Evolutionary conservation across 2,888 invertebrate species (phyloP).

Genomic region (Hemistola chrysoprasaria): DNA sequence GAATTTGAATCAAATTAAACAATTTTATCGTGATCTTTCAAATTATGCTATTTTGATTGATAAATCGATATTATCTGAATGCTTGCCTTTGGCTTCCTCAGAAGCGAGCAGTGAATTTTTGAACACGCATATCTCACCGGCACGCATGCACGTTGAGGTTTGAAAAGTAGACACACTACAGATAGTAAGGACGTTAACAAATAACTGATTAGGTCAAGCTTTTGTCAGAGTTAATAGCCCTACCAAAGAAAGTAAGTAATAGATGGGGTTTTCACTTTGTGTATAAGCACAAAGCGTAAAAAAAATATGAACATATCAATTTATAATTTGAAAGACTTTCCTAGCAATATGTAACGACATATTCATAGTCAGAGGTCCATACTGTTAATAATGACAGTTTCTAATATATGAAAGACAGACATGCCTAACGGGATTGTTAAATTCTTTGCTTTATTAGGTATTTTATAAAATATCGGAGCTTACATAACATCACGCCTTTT

Average conservation of each 20-base stretch:
- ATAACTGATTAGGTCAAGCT: no score
- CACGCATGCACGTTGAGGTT: slow-evolving; percentile 65
- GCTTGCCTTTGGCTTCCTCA: slow-evolving; percentile 61
- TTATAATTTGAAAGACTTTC: no score
- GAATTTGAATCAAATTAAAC: slow-evolving; percentile 21
- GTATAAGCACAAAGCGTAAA: no score
- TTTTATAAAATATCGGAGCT: no score
- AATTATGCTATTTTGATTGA: slow-evolving; percentile 5
- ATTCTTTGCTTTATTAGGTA: slow-evolving; percentile 30
- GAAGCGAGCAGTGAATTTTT: slow-evolving; percentile 50
- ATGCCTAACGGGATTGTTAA: slow-evolving; percentile 54
- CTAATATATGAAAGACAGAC: slow-evolving; percentile 45
- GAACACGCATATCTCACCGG: slow-evolving; percentile 35
- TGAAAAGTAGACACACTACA: no score
- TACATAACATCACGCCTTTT: no score
- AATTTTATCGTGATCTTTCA: slow-evolving; percentile 18
- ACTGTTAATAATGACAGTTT: neutral
- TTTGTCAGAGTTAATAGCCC: no score
- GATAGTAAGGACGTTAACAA: slow-evolving; percentile 1
- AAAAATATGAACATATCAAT: no score
- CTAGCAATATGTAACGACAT: no score
- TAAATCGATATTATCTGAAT: slow-evolving; percentile 15
- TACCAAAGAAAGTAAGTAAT: no score
- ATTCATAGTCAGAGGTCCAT: no score
- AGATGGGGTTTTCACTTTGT: no score